Evolutionary conservation across 2,113 vertebrate genomes (phyloP).

Genomic region (Asarcornis scutulata): DNA sequence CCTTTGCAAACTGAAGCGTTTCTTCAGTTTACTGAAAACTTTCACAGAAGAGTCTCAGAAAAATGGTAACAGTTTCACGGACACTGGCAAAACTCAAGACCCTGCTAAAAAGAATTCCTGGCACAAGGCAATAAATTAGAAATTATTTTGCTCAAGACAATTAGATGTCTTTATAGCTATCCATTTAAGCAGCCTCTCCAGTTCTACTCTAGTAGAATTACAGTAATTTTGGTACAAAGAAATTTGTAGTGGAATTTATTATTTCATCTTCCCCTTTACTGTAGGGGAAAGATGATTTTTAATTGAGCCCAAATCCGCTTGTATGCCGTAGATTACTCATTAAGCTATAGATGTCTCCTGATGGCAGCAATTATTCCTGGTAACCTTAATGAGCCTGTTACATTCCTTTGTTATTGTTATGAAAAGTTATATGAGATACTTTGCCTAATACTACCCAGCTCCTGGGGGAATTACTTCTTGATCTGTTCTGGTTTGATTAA

Average conservation of each 20-base stretch:
- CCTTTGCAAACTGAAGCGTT: background rate
- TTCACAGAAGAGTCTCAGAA: background rate
- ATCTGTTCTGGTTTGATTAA: conserved; percentile 19
- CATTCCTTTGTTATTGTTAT: conserved; percentile 25
- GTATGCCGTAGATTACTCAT: background rate
- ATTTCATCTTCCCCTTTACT: background rate
- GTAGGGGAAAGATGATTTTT: background rate
- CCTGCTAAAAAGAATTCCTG: background rate
- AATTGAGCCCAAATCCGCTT: background rate
- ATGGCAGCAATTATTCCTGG: conserved; percentile 46
- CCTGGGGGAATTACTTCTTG: background rate
- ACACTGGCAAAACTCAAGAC: background rate
- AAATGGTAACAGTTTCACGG: background rate
- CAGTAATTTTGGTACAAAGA: background rate
- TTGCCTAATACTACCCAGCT: background rate
- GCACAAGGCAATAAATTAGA: background rate
- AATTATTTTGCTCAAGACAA: background rate
- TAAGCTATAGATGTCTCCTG: conserved; percentile 15
- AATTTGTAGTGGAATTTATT: background rate
- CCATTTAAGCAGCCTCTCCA: background rate
- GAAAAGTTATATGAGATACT: background rate
- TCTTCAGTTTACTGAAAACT: background rate
- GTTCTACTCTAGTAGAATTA: background rate
- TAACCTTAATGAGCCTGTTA: conserved; percentile 41
- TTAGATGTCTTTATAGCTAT: background rate